Base-by-base conservation (phyloP, 30 jellyfish, hydroid and myxozoan genomes). In the Morbakka virulenta region DNA sequence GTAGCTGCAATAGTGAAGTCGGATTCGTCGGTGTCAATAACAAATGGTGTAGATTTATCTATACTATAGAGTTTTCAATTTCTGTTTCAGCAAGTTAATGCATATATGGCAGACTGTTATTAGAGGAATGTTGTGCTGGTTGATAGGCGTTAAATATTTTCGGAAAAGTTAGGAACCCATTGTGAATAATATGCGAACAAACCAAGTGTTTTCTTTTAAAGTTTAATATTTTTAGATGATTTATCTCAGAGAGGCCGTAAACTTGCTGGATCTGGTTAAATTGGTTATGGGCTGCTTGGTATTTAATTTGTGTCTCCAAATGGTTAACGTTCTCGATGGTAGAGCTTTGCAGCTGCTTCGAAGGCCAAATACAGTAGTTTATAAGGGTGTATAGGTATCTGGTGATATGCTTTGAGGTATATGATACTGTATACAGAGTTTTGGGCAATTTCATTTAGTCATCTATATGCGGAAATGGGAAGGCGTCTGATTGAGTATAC, bases 1-100 rank as follows among this genome's bases (percentile, higher is more conserved):
- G 89, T 23, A 48, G 89, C 89, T n/a, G 89, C 32, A 36, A 78
- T 65, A 11, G 91, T 52, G 4, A 30, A 28, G n/a, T 78, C 89
- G 20, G 91, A 68, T 67, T 77, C 89, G 48, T 75, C 87, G 11
- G 47, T 9, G 31, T 75, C 87, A 25, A 64, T 70, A 28, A 67
- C 81, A 35, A 77, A 80, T n/a, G 91, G 92, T 27, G 28, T 49
- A 33, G 51, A 76, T 32, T 73, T 85, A 28, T 81, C 53, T 24
- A 81, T 74, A n/a, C 61, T 47, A 47, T 20, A n/a, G n/a, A n/a
- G n/a, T 33, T 9, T 17, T 21, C 27, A n/a, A 32, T 4, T 17
- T 70, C 34, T 13, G 23, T 70, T 33, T 32, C n/a, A n/a, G n/a
- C n/a, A n/a, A 9, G 36, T 17, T 17, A 70, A 35, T 47, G 82